A percentile compares a stretch with the other conserved stretches of the same genome.
Conservation (phyloP, 2,888 invertebrate genomes). For the Bedellia somnulentella region DNA sequence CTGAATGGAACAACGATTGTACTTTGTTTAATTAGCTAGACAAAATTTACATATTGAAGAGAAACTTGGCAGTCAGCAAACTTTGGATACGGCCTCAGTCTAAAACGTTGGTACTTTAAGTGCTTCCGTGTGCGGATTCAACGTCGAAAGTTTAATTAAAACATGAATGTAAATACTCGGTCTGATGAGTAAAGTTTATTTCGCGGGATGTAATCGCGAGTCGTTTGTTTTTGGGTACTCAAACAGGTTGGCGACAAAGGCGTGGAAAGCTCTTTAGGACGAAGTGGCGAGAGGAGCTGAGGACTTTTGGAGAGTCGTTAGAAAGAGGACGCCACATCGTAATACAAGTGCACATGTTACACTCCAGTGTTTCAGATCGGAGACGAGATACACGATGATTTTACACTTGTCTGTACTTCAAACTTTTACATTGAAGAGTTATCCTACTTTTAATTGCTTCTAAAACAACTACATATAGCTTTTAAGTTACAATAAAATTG, state of each 20-base stretch:
- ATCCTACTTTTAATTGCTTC: too few relatives aligned
- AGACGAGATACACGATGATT: too few relatives aligned
- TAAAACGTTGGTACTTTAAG: slow-evolving; percentile 14
- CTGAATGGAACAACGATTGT: slow-evolving; percentile 22
- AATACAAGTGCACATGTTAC: slow-evolving; percentile 50
- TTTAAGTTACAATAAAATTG: too few relatives aligned
- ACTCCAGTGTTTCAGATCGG: too few relatives aligned
- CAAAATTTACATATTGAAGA: slow-evolving; percentile 31
- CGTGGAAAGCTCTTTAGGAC: slow-evolving; percentile 30
- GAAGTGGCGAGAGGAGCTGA: slow-evolving; percentile 30
- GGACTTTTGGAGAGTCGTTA: slow-evolving; percentile 38
- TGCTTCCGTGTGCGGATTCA: slow-evolving; percentile 8
- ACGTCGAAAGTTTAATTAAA: slow-evolving; percentile 10
- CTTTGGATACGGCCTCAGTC: slow-evolving; percentile 22
- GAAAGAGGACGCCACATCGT: slow-evolving; percentile 25
- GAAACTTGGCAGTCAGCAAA: slow-evolving; percentile 37
- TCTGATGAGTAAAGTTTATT: background rate
- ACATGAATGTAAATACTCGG: slow-evolving; percentile 7
- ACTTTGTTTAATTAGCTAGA: slow-evolving; percentile 34
- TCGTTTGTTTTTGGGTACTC: slow-evolving; percentile 42
- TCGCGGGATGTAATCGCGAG: slow-evolving; percentile 2
- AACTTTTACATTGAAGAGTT: too few relatives aligned
- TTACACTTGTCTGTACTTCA: too few relatives aligned
- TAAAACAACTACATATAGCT: too few relatives aligned
- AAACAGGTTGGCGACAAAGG: slow-evolving; percentile 29